Evolutionary conservation across 1,140 invertebrate genomes (phyloP).

Genomic region (Hirudo medicinalis): DNA sequence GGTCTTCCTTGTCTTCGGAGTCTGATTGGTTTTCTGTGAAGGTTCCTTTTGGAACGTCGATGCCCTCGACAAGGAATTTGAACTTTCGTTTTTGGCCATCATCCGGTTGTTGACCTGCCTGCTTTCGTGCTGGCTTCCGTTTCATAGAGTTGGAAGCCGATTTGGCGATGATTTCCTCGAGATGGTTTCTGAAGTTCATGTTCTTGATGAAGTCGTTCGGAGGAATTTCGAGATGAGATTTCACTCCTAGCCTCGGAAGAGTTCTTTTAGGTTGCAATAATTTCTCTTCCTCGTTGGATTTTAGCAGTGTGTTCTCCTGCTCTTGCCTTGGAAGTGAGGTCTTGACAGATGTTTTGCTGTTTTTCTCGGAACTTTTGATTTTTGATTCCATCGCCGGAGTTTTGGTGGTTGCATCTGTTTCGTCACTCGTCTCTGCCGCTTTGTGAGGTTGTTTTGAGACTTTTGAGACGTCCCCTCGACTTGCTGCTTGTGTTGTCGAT

Average conservation of each 20-base stretch:
- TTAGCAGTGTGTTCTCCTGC: background rate
- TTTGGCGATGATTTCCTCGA: constrained; percentile 3
- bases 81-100: background rate
- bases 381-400: background rate
- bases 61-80: constrained; percentile 22
- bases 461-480: no score
- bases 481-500: background rate
- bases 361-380: background rate
- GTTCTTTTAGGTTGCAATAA: background rate
- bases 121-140: background rate
- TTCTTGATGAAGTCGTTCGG: background rate
- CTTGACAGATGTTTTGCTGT: background rate
- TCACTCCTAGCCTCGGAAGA: background rate
- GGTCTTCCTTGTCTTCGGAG: background rate
- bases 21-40: constrained; percentile 13
- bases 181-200: background rate
- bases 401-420: background rate
- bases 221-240: background rate
- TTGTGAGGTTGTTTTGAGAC: background rate
- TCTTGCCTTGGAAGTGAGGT: background rate
- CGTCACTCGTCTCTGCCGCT: background rate
- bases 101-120: no score
- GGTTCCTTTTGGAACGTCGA: constrained; percentile 16
- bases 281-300: background rate
- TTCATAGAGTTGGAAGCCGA: background rate